Conservation (phyloP, 2,888 invertebrate species). For the Dicroscelio sp. region DNA sequence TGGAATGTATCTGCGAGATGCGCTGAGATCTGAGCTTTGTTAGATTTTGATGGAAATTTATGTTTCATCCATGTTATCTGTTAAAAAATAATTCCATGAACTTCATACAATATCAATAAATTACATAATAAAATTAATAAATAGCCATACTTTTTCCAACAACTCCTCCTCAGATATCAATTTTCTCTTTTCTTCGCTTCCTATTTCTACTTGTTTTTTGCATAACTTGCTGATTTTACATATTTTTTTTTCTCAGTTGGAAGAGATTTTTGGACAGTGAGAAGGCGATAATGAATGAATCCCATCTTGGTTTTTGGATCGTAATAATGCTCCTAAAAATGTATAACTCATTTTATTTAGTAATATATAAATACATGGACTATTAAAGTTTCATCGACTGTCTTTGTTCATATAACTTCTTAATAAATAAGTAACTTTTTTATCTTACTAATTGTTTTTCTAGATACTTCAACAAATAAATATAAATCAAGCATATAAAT, state of each 20-base stretch:
- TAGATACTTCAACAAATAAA: too few species aligned
- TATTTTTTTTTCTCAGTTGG: constrained; percentile 11
- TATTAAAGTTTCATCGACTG: background rate
- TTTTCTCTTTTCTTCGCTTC: background rate
- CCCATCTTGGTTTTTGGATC: background rate
- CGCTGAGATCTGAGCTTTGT: background rate
- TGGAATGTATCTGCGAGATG: background rate
- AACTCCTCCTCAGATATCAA: background rate
- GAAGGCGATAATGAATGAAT: constrained; percentile 34
- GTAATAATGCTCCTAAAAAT: constrained; percentile 35
- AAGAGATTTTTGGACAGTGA: background rate
- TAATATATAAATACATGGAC: background rate
- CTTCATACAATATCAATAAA: background rate
- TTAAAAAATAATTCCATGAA: background rate
- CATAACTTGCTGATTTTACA: background rate
- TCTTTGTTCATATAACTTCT: too few species aligned
- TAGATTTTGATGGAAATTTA: constrained; percentile 8
- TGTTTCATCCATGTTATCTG: constrained; percentile 16
- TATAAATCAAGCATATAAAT: too few species aligned
- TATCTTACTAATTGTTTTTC: too few species aligned
- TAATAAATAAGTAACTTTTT: too few species aligned
- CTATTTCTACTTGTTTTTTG: background rate
- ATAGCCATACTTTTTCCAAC: constrained; percentile 16
- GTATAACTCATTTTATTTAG: background rate
- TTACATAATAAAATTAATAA: background rate